Base-by-base conservation (phyloP, 2,113 vertebrate species). In the Otus sunia region DNA sequence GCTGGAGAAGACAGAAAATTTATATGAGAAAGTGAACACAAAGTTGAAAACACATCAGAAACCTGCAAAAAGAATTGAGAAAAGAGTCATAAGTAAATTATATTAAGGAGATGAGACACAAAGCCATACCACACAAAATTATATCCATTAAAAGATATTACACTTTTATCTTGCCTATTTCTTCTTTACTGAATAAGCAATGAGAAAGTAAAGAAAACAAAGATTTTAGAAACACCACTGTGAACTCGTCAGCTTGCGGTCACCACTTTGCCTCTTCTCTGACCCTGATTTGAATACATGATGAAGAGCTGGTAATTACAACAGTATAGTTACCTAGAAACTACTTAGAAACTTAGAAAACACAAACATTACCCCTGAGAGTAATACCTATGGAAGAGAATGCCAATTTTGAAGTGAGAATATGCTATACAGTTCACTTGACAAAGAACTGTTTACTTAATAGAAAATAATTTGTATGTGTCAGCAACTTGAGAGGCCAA, bases 281-380 rank as follows among this genome's bases (percentile, higher is more conserved):
- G 14, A 29, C 10, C 0, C 0, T 5, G 8, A 41, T 55, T 36
- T 81, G 6, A 87, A 47, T 39, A n/a, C 10, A 6, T 13, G 43
- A 78, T 1, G 8, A 84, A 59, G 34, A 84, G 15, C 12, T 77
- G 23, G 10, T 36, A 60, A 76, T 5, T 64, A 37, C 73, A 81
- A 63, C 32, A 47, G 19, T 17, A 9, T 12, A 30, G n/a, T 66
- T 77, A 90, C 43, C 45, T 56, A 39, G 32, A 85, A 91, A 67
- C 10, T 39, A 36, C 32, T 73, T 43, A 21, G 34, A 47, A 76
- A 76, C 41, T 41, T 45, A 41, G 49, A 53, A 92, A 84, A n/a
- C 25, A 62, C 19, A 34, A 91, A 52, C 32, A 39, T 62, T 39
- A 55, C 5, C 29, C 17, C 22, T 15, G 41, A n/a, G 27, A 37